Evolutionary conservation across 2,888 invertebrate species (phyloP).

Genomic region (Trissolcus japonicus): DNA sequence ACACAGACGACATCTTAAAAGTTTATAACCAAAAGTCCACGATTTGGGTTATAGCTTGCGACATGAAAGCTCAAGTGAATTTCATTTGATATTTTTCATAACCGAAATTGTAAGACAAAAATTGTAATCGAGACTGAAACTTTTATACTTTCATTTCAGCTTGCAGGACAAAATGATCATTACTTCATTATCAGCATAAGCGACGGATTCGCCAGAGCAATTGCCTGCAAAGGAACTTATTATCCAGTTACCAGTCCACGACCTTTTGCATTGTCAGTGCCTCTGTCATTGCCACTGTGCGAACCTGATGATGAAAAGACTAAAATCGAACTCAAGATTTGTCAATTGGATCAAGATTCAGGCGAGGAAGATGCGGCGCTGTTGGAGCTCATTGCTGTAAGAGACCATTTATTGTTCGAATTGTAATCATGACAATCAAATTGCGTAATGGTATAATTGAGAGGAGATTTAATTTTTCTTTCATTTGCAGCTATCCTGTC

Average conservation of each 20-base stretch:
- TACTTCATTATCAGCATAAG: slow-evolving; percentile 87
- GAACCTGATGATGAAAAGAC: slow-evolving; percentile 88
- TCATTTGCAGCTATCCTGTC: slow-evolving; percentile 84
- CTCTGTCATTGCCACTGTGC: slow-evolving; percentile 86
- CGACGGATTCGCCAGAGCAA: slow-evolving; percentile 87
- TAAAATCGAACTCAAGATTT: slow-evolving; percentile 85
- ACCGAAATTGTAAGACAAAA: background rate
- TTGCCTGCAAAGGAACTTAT: slow-evolving; percentile 91
- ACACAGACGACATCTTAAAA: slow-evolving; percentile 86
- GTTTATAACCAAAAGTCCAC: slow-evolving; percentile 83
- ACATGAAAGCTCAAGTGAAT: slow-evolving; percentile 84
- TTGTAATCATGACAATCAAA: too few relatives aligned
- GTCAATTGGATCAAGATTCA: slow-evolving; percentile 81
- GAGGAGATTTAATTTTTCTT: too few relatives aligned
- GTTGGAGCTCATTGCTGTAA: slow-evolving; percentile 93
- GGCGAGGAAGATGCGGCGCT: slow-evolving; percentile 85
- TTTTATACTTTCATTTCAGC: slow-evolving; percentile 69
- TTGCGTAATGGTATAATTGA: too few relatives aligned
- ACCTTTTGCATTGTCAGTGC: slow-evolving; percentile 87
- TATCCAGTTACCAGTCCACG: slow-evolving; percentile 92
- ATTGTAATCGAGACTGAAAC: too few relatives aligned
- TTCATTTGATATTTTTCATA: slow-evolving; percentile 1
- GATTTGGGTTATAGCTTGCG: slow-evolving; percentile 89
- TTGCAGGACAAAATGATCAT: slow-evolving; percentile 77
- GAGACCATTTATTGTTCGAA: slow-evolving; percentile 60